Evolutionary conservation across 2,797 vertebrate species (phyloP).

Genomic region (Steatocranus sp.): DNA sequence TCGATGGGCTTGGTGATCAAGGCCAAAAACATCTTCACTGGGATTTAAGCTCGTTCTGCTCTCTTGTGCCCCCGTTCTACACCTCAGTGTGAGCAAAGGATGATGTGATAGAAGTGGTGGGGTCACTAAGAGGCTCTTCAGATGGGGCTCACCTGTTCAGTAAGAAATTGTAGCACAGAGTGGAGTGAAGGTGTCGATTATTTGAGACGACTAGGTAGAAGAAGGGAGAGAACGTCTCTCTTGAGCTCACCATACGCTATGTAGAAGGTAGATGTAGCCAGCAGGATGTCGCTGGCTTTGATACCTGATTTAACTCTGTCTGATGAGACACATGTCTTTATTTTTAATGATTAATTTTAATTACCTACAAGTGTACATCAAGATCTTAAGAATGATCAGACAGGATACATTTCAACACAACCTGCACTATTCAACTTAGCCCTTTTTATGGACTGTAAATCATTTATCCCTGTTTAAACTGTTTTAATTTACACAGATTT

Average conservation of each 20-base stretch:
- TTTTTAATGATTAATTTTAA: neutral
- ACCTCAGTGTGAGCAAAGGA: slow-evolving; percentile 17
- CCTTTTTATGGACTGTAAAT: neutral
- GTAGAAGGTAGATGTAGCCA: neutral
- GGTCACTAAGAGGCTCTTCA: neutral
- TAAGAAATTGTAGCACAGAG: neutral
- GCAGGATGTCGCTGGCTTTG: no score
- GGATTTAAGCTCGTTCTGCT: slow-evolving; percentile 68
- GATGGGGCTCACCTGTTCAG: neutral
- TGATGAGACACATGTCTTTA: neutral
- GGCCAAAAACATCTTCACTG: slow-evolving; percentile 82
- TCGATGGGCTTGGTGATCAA: slow-evolving; percentile 80
- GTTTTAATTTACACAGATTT: neutral
- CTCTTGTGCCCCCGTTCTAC: slow-evolving; percentile 37
- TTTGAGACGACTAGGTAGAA: neutral
- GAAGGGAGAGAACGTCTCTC: neutral
- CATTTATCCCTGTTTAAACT: neutral
- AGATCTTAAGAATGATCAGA: neutral
- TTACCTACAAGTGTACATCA: neutral
- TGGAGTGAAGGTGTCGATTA: neutral
- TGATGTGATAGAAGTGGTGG: slow-evolving; percentile 10
- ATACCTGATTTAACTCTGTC: neutral
- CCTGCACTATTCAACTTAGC: neutral
- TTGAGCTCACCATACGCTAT: neutral
- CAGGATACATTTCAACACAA: neutral